Evolutionary conservation across 2,113 vertebrate genomes (phyloP), one percentile per base, ranked within the genome.

Genomic region (Tiliqua scincoides): DNA sequence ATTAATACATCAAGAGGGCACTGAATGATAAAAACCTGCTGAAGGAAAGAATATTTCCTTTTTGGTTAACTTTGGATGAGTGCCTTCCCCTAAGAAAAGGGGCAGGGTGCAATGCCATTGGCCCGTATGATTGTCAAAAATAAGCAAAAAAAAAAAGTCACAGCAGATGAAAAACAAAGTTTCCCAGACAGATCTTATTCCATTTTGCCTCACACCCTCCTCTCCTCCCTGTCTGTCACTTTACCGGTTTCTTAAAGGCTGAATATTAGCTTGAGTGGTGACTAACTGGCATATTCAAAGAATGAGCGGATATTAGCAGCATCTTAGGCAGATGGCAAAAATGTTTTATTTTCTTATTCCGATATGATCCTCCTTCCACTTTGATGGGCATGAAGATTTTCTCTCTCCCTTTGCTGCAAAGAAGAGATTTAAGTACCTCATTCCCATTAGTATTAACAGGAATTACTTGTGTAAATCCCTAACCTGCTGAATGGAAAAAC

Each of bases 31-130:
- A n/a, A n/a, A n/a, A n/a, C n/a, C 91, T 91, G 89, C 94, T 86
- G 87, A 93, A 95, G 94, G 94, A 95, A 96, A 95, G 88, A 27
- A 82, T 95, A 92, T 89, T 96, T 96, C 94, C 93, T 92, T 94
- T 91, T 87, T 85, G 93, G 93, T 87, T 76, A n/a, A 74, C 77
- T 88, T 94, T 92, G 89, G 92, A 71, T 94, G 93, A 91, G 89
- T 79, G 79, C 91, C 30, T 61, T 90, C 91, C 67, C 27, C 94
- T 93, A 78, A 61, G 52, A 95, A 95, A 52, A 80, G 54, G 85
- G 71, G 85, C 83, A 86, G 43, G 27, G 77, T 73, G 88, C 85
- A 91, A 82, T 87, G 57, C 79, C 93, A 89, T 23, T 85, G 85
- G 85, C 40, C 43, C 9, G 76, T 65, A 2, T 6, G 30, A 40